Base-by-base conservation (phyloP, 2,888 invertebrate species). In the Heliconius charithonia region DNA sequence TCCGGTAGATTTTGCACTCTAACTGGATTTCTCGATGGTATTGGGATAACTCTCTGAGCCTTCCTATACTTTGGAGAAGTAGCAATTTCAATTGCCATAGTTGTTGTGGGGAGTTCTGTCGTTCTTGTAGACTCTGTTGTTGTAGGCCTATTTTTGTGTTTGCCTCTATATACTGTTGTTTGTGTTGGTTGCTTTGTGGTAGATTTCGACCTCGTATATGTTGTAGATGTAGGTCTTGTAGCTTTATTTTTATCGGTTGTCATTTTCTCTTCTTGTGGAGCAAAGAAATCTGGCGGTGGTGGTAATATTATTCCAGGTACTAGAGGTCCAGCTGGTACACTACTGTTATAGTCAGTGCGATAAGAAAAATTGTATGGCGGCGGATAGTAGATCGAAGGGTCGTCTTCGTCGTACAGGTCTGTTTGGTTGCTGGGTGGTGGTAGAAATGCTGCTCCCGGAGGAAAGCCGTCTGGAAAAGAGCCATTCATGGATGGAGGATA, bases 351-450 rank as follows among this genome's bases (percentile, higher is more conserved):
- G 89, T 97, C 97, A 88, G 96, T 96, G 89, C 96, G 97, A 91
- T 97, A 98, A 84, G 97, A 97, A 95, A 97, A 97, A 91, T 97
- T 98, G 95, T 98, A 98, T 22, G 98, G 98, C 87, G 98, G 98
- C 86, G 98, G 98, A 95, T 98, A 98, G 88, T 98, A 98, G 77
- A 98, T 97, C 84, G 98, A 97, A 86, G 98, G 98, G 95, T 98
- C 98, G 93, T 98, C 98, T 94, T 97, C 98, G 95, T 98, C 98
- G 93, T 97, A 97, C 84, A 97, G 96, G 88, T 97, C 97, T 81
- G 97, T 96, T 85, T 96, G 96, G 93, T 97, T 97, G 86, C 96
- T 97, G 83, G 97, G 97, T 88, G 97, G 97, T 95, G 95, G 95
- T 92, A 95, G 95, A 91, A 95, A 95, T 85, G 93, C 94, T 90